Base-by-base conservation (phyloP, 2,797 vertebrate genomes). In the Siniperca scherzeri region DNA sequence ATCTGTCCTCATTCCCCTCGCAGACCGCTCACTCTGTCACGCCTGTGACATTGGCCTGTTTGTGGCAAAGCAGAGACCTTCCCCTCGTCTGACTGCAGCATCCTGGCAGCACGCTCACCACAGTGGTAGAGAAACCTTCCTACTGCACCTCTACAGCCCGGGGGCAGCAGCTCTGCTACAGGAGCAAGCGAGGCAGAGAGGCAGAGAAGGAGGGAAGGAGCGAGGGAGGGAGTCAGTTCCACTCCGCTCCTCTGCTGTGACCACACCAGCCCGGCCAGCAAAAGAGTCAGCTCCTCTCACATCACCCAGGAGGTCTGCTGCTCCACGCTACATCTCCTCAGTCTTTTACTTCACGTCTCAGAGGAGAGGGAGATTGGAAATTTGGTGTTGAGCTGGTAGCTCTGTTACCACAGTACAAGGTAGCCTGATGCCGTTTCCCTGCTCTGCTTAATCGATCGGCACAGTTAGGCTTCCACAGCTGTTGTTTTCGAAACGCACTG, bases 111-210 rank as follows among this genome's bases (percentile, higher is more conserved):
- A 44, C 67, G 7, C 78, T 84, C 70, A 8, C 85, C 89, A 87
- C 84, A 78, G 56, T 44, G 85, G 83, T 72, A 46, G 64, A 85
- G 68, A 88, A 89, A 82, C 83, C 79, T 85, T 90, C 75, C 70
- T 86, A 70, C 88, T 90, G 92, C 92, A 92, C 91, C 91, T 91
- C 87, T 5, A 90, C 81, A 89, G 87, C 91, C 91, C 19, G 50
- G 50, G 92, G 90, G 88, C 85, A 85, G 83, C 80, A 77, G 78
- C 89, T 86, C 83, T 84, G 87, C 91, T 89, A 83, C 82, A 87
- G 87, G 85, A 90, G 86, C 70, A 48, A 44, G 62, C 68, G 64
- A 70, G 27, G 74, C 65, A 77, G 81, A 38, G 76, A 56, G 64
- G 33, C 46, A 21, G 48, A 50, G 64, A 71, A 62, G 48, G 62